A percentile compares a stretch with the other conserved stretches of the same genome.
phyloP scores from a whole-genome alignment of 2,113 vertebrate species.

The Cryptomyrus ogoouensis region DNA sequence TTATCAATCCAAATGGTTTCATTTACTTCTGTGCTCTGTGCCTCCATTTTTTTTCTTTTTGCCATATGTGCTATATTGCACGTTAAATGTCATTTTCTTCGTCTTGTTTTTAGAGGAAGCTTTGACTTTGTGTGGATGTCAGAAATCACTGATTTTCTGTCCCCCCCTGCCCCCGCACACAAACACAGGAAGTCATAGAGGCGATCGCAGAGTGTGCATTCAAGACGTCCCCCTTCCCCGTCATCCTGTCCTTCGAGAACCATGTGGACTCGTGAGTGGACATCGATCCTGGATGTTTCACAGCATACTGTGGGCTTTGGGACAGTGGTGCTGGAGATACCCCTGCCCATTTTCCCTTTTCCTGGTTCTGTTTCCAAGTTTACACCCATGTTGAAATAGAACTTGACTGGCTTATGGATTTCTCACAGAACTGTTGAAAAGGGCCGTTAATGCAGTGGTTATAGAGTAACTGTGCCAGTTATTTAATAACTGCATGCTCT shows the following conservation, averaged over 20 bases:
- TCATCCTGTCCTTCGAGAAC: slow-evolving; percentile 97
- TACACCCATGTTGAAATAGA: neutral
- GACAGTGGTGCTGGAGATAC: neutral
- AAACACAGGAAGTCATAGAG: slow-evolving; percentile 90
- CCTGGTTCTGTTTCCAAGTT: neutral
- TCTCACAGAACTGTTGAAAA: neutral
- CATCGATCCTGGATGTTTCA: neutral
- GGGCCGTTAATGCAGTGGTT: neutral
- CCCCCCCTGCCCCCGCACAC: neutral
- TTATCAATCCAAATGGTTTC: neutral
- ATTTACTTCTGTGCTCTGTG: neutral
- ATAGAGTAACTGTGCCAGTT: neutral
- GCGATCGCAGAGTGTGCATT: slow-evolving; percentile 95
- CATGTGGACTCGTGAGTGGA: slow-evolving; percentile 97
- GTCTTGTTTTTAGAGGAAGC: neutral
- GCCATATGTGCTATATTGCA: neutral
- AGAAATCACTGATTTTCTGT: slow-evolving; percentile 22
- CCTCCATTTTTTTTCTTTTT: neutral
- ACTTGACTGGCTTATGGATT: neutral
- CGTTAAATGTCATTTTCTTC: neutral
- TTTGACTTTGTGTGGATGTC: neutral
- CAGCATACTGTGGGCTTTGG: neutral
- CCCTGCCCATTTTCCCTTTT: neutral
- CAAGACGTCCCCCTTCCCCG: slow-evolving; percentile 91
- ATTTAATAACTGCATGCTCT: neutral